phyloP scores from a whole-genome alignment of 2,797 vertebrate species.

The Dallia pectoralis region DNA sequence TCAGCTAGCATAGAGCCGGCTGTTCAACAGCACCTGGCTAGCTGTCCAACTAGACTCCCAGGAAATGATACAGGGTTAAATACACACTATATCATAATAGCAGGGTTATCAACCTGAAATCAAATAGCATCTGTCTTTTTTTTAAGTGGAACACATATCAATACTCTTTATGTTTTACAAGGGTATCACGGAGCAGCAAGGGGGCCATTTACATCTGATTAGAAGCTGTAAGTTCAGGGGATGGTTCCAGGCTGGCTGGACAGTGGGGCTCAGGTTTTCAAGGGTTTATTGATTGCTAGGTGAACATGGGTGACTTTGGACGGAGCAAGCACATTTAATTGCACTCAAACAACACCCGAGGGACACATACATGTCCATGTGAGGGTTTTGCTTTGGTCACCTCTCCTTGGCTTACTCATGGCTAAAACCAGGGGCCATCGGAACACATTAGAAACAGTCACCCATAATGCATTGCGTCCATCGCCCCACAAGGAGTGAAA shows the following conservation, averaged over 20 bases:
- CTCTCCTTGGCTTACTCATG: no score
- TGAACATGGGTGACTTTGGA: not conserved
- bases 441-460: no score
- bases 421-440: no score
- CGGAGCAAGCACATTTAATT: not conserved
- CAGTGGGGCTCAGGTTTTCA: constrained; percentile 3
- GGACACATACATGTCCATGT: not conserved
- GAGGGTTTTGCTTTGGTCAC: no score
- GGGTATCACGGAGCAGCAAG: constrained; percentile 40
- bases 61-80: constrained; percentile 43
- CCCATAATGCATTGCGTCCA: no score
- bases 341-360: not conserved
- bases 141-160: constrained; percentile 41
- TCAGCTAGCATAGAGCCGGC: constrained; percentile 63
- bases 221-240: constrained; percentile 55
- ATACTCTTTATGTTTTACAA: constrained; percentile 48
- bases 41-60: constrained; percentile 57
- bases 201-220: constrained; percentile 60
- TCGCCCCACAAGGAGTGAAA: no score
- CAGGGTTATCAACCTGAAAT: constrained; percentile 31
- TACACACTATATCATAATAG: constrained; percentile 46
- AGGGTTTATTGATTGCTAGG: not conserved
- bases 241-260: constrained; percentile 31
- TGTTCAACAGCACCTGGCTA: constrained; percentile 65
- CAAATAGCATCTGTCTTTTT: constrained; percentile 39